Conservation (phyloP, 2,797 vertebrate species). For the Spinibarbus caldwelli region DNA sequence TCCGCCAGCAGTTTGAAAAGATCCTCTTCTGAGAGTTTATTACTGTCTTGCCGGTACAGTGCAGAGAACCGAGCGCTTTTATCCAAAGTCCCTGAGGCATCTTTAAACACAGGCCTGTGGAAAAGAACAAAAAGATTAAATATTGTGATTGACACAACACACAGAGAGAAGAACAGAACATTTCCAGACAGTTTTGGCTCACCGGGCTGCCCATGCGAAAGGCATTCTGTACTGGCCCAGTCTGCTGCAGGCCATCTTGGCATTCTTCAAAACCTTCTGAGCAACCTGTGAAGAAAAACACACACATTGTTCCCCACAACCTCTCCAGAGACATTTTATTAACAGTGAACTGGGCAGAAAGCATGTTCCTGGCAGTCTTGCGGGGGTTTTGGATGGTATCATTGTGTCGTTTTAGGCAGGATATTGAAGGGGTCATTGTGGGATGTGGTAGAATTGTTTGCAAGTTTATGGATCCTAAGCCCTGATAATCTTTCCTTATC, state of each 20-base stretch:
- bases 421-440: not conserved
- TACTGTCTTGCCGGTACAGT: slow-evolving; percentile 95
- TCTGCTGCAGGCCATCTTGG: slow-evolving; percentile 90
- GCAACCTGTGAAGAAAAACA: slow-evolving; percentile 79
- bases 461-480: not conserved
- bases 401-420: slow-evolving; percentile 2
- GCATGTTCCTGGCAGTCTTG: not conserved
- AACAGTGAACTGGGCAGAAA: slow-evolving; percentile 14
- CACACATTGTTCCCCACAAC: slow-evolving; percentile 10
- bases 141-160: slow-evolving; percentile 33
- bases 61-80: slow-evolving; percentile 91
- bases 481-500: not conserved
- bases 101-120: slow-evolving; percentile 91
- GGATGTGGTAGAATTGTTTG: slow-evolving; percentile 13
- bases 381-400: not conserved
- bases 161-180: slow-evolving; percentile 17
- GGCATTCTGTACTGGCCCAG: slow-evolving; percentile 97
- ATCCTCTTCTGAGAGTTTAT: slow-evolving; percentile 95
- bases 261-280: slow-evolving; percentile 97
- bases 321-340: slow-evolving; percentile 12
- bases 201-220: slow-evolving; percentile 98
- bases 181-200: slow-evolving; percentile 47
- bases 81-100: slow-evolving; percentile 91
- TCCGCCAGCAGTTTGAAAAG: slow-evolving; percentile 94
- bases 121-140: slow-evolving; percentile 26